Percentiles rank a stretch among this genome's conserved stretches.
Conservation (phyloP, 2,888 invertebrate genomes). For the Mythimna albipuncta region DNA sequence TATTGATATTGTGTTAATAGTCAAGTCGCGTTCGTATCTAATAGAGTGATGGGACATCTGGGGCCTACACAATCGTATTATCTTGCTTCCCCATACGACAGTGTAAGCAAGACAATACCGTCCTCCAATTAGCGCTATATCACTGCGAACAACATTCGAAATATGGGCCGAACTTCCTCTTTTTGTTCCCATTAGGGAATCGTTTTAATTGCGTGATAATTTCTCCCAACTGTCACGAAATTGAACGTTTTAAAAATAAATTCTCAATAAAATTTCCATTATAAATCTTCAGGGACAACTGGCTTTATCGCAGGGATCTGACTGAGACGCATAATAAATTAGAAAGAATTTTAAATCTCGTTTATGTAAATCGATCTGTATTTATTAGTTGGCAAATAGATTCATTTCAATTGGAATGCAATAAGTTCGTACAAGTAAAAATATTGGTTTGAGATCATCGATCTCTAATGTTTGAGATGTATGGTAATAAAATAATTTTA, state of each 20-base stretch:
- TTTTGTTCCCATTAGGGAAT: constrained; percentile 56
- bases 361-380: constrained; percentile 57
- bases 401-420: constrained; percentile 30
- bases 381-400: constrained; percentile 46
- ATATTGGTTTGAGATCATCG: not conserved
- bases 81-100: constrained; percentile 29
- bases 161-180: constrained; percentile 50
- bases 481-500: not conserved
- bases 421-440: constrained; percentile 14
- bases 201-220: constrained; percentile 66
- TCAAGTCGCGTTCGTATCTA: constrained; percentile 37
- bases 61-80: constrained; percentile 54
- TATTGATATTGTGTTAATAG: constrained; percentile 30
- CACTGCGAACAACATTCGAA: constrained; percentile 30
- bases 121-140: constrained; percentile 35
- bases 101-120: constrained; percentile 32
- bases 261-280: constrained; percentile 63
- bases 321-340: constrained; percentile 64
- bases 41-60: constrained; percentile 59
- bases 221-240: constrained; percentile 59
- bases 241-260: constrained; percentile 59
- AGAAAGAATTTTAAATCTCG: constrained; percentile 61
- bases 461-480: not conserved
- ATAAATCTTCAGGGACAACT: constrained; percentile 66
- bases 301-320: constrained; percentile 50